Evolutionary conservation across 2,113 vertebrate species (phyloP).

Genomic region (Thermophis baileyi): DNA sequence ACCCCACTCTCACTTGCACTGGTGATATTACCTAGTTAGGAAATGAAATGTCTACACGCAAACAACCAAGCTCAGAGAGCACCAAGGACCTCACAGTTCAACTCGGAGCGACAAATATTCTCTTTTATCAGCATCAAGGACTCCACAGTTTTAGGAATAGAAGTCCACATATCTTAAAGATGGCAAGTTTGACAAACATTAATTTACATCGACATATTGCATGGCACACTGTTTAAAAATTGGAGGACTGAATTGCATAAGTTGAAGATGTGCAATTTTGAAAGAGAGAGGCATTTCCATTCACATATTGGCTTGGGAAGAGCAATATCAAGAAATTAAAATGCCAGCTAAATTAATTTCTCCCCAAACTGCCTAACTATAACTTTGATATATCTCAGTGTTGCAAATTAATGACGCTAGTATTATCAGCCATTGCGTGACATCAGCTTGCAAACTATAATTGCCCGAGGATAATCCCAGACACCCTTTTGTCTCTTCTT

Average conservation of each 20-base stretch:
- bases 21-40: neutral
- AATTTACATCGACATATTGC: neutral
- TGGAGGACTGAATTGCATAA: neutral
- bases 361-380: neutral
- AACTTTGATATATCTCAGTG: neutral
- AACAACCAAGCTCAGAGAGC: neutral
- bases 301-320: neutral
- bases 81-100: neutral
- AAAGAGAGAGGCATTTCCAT: neutral
- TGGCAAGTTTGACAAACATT: neutral
- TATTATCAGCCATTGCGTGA: neutral
- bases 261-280: neutral
- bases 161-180: neutral
- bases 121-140: neutral
- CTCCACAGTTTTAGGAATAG: neutral
- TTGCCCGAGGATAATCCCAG: neutral
- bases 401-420: neutral
- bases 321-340: neutral
- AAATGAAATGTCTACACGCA: neutral
- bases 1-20: neutral
- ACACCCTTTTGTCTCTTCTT: neutral
- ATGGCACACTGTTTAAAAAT: neutral
- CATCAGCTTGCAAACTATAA: neutral
- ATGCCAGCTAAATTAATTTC: neutral
- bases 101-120: neutral